phyloP scores from a whole-genome alignment of 1,140 invertebrate species.

The Orius insidiosus region DNA sequence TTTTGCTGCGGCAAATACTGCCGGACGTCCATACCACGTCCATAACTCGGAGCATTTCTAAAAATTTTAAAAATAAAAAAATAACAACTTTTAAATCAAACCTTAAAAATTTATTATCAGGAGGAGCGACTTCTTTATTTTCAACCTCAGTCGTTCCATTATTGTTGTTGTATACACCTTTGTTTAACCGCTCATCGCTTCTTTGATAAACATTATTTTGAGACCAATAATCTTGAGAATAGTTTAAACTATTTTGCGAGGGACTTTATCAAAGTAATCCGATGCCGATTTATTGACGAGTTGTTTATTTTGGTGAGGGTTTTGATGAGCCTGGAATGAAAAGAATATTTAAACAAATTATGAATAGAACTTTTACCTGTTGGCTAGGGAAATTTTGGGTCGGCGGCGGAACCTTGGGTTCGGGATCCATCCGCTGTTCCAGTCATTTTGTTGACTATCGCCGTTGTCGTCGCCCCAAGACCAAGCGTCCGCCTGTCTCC shows the following conservation, averaged over 20 bases:
- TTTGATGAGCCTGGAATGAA: not conserved
- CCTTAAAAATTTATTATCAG: conserved; percentile 11
- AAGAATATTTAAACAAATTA: no score
- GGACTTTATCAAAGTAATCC: no score
- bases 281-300: not conserved
- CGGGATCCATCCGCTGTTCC: not conserved
- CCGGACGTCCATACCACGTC: no score
- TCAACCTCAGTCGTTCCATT: conserved; percentile 17
- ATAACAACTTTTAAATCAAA: not conserved
- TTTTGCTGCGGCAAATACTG: no score
- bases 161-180: conserved; percentile 1
- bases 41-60: not conserved
- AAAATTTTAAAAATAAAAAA: not conserved
- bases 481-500: not conserved
- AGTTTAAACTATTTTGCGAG: not conserved
- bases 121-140: conserved; percentile 20
- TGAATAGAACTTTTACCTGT: no score
- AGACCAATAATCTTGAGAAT: not conserved
- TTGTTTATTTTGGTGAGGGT: not conserved
- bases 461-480: conserved; percentile 1
- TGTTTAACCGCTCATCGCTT: not conserved
- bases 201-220: not conserved
- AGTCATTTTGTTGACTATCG: not conserved
- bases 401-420: not conserved
- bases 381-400: not conserved